Percentiles rank a stretch among this genome's conserved stretches.
phyloP scores from a whole-genome alignment of 1,140 invertebrate species.

The Drosophila bipectinata region DNA sequence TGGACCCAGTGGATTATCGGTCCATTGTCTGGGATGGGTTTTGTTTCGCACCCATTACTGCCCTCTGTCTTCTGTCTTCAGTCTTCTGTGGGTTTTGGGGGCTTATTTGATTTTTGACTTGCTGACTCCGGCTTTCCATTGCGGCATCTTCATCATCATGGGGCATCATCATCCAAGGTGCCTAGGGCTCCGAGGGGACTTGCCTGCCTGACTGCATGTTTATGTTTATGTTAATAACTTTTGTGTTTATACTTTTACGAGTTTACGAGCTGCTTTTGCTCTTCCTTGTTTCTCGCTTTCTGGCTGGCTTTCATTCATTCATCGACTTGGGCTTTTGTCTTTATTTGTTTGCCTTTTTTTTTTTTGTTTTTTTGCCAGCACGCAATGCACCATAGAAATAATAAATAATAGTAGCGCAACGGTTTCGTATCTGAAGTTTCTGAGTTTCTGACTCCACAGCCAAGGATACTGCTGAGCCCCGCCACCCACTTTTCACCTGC shows the following conservation, averaged over 20 bases:
- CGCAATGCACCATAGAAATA: slow-evolving; percentile 44
- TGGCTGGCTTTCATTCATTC: slow-evolving; percentile 47
- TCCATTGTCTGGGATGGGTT: slow-evolving; percentile 37
- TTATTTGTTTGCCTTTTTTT: background rate
- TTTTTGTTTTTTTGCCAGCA: slow-evolving; percentile 23
- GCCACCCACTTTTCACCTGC: background rate
- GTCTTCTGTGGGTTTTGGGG: slow-evolving; percentile 32
- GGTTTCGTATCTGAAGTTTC: slow-evolving; percentile 14
- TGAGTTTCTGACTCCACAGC: slow-evolving; percentile 15
- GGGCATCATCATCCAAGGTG: slow-evolving; percentile 35
- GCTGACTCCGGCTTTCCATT: slow-evolving; percentile 40
- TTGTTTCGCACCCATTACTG: slow-evolving; percentile 3
- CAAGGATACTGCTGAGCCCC: slow-evolving; percentile 31
- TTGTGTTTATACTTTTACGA: slow-evolving; percentile 69
- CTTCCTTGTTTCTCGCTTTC: slow-evolving; percentile 63
- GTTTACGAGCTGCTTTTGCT: slow-evolving; percentile 50
- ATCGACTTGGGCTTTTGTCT: slow-evolving; percentile 51
- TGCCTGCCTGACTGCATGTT: slow-evolving; percentile 46
- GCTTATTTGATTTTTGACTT: slow-evolving; percentile 42
- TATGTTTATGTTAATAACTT: slow-evolving; percentile 79
- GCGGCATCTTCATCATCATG: slow-evolving; percentile 40
- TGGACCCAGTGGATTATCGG: slow-evolving; percentile 49
- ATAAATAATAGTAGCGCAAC: slow-evolving; percentile 24
- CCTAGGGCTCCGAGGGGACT: slow-evolving; percentile 24
- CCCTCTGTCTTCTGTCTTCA: background rate